Conservation (phyloP, 1,140 invertebrate genomes). For the Pseudomyrmex gracilis region DNA sequence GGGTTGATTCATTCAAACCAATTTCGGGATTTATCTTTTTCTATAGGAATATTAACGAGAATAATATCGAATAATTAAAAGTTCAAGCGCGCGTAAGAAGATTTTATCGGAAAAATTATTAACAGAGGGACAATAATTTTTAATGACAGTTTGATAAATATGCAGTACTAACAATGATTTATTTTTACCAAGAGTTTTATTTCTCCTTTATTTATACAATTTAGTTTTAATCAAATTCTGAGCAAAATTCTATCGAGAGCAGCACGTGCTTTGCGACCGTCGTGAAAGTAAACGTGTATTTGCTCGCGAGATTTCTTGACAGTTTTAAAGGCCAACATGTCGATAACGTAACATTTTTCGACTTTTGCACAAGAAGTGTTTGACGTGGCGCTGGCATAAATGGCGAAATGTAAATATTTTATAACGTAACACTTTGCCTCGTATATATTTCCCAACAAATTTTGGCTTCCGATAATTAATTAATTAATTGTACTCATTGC, state of each 20-base stretch:
- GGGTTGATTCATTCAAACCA: slow-evolving; percentile 2
- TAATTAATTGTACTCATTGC: too few species aligned
- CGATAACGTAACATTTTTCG: slow-evolving; percentile 29
- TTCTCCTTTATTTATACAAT: too few species aligned
- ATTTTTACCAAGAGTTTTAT: neutral
- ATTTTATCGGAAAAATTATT: slow-evolving; percentile 2
- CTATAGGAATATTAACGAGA: neutral
- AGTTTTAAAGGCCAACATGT: slow-evolving; percentile 32
- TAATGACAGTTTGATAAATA: neutral
- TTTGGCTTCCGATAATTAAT: neutral
- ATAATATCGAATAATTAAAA: neutral
- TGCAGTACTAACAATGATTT: too few species aligned
- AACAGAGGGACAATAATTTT: neutral
- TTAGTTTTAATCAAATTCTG: neutral
- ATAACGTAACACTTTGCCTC: neutral
- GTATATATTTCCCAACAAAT: neutral
- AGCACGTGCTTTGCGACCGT: slow-evolving; percentile 9
- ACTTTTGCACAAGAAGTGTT: neutral
- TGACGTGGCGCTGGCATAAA: slow-evolving; percentile 15
- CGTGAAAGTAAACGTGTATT: slow-evolving; percentile 21
- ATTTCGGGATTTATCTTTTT: neutral
- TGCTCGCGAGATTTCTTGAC: slow-evolving; percentile 31
- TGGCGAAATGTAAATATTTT: slow-evolving; percentile 2
- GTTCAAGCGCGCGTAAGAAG: neutral
- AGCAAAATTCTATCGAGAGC: neutral